phyloP scores from a whole-genome alignment of 2,888 invertebrate species.

The Diplazon laetatorius region DNA sequence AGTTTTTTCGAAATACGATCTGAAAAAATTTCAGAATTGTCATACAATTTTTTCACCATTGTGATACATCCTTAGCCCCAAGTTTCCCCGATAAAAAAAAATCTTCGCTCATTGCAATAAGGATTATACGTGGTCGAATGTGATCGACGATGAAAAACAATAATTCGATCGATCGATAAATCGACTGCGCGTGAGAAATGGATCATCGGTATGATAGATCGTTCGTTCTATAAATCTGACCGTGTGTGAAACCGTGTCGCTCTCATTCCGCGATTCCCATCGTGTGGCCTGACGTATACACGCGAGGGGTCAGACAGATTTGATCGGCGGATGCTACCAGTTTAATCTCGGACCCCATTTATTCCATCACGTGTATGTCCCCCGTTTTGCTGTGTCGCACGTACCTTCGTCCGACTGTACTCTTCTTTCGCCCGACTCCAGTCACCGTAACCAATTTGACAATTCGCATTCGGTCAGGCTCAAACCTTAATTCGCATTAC shows the following conservation, averaged over 20 bases:
- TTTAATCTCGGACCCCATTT: slow-evolving; percentile 68
- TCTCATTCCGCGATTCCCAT: slow-evolving; percentile 51
- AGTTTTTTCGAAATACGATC: too few relatives aligned
- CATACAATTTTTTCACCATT: too few relatives aligned
- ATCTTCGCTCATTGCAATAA: too few relatives aligned
- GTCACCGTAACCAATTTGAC: slow-evolving; percentile 48
- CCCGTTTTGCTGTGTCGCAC: slow-evolving; percentile 36
- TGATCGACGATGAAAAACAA: background rate
- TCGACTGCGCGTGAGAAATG: background rate
- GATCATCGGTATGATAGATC: background rate
- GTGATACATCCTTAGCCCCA: too few relatives aligned
- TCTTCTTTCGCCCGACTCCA: slow-evolving; percentile 37
- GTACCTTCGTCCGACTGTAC: slow-evolving; percentile 9
- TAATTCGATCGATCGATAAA: background rate
- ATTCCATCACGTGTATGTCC: slow-evolving; percentile 62
- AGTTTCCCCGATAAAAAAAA: too few relatives aligned
- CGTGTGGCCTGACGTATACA: slow-evolving; percentile 44
- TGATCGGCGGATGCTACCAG: slow-evolving; percentile 77
- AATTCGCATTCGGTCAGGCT: slow-evolving; percentile 44
- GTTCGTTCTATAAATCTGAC: slow-evolving; percentile 4
- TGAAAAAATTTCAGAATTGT: too few relatives aligned
- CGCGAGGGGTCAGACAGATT: slow-evolving; percentile 66
- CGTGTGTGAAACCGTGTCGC: slow-evolving; percentile 33
- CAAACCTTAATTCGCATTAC: slow-evolving; percentile 50
- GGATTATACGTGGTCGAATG: too few relatives aligned